phyloP scores from a whole-genome alignment of 2,888 invertebrate species.

The Sesamia inferens region DNA sequence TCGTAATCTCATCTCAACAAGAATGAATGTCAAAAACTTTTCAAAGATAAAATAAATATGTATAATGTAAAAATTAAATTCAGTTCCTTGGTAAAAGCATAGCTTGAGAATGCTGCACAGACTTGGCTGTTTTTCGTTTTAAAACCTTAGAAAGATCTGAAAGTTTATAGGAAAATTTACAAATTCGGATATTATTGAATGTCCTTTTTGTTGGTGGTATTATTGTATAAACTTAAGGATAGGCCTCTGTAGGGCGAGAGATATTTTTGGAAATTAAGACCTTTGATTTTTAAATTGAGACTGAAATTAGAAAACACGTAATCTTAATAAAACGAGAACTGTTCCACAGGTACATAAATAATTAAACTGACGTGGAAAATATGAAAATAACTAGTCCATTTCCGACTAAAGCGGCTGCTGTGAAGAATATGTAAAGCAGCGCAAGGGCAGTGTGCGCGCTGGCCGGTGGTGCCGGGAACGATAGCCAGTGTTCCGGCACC shows the following conservation, averaged over 20 bases:
- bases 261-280: not conserved
- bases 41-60: too few species aligned
- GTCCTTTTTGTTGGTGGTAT: not conserved
- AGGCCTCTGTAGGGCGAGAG: not conserved
- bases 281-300: not conserved
- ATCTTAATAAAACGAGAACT: not conserved
- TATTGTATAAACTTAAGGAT: not conserved
- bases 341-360: not conserved
- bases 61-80: not conserved
- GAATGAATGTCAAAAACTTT: not conserved
- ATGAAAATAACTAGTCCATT: conserved; percentile 96
- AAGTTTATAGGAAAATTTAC: not conserved
- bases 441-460: conserved; percentile 95
- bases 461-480: conserved; percentile 94
- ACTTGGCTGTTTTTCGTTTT: not conserved
- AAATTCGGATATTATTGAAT: not conserved
- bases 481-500: conserved; percentile 95
- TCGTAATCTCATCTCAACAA: not conserved
- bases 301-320: not conserved
- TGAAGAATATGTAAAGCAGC: conserved; percentile 93
- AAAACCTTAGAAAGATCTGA: not conserved
- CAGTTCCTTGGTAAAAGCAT: not conserved
- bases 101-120: not conserved
- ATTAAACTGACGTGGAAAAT: conserved; percentile 93
- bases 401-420: conserved; percentile 93